Conservation (phyloP, 1,140 invertebrate genomes). For the Idris sp. region DNA sequence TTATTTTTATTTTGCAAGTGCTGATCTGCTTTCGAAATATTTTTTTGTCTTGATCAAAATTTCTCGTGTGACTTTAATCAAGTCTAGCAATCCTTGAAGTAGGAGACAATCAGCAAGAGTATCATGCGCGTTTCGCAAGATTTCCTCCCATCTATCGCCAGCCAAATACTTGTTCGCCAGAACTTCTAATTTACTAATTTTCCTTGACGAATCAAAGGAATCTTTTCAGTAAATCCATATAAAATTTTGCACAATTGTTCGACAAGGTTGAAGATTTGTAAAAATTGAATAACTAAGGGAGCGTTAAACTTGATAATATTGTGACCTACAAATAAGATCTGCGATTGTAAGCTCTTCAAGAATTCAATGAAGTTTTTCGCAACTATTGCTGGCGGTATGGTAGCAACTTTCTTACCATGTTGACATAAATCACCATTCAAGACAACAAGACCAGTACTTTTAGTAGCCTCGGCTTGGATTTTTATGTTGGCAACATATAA, state of each 20-base stretch:
- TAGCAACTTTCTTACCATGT: constrained; percentile 10
- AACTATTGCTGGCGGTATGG: background rate
- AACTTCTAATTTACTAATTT: constrained; percentile 33
- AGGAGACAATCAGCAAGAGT: constrained; percentile 31
- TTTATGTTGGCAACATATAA: constrained; percentile 25
- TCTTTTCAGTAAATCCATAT: constrained; percentile 32
- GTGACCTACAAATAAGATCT: constrained; percentile 14
- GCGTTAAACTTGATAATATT: constrained; percentile 34
- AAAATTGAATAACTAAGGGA: constrained; percentile 24
- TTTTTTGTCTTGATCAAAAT: constrained; percentile 16
- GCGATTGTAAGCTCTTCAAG: constrained; percentile 15
- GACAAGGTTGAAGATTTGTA: constrained; percentile 4
- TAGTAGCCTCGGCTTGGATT: constrained; percentile 18
- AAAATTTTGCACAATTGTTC: constrained; percentile 18
- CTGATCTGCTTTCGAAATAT: constrained; percentile 6
- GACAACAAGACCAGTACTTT: constrained; percentile 9
- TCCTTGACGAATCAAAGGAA: constrained; percentile 42
- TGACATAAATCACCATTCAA: constrained; percentile 16
- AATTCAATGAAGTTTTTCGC: constrained; percentile 12
- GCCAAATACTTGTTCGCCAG: constrained; percentile 12
- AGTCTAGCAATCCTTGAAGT: constrained; percentile 23
- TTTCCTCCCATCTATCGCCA: constrained; percentile 1
- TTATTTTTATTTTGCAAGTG: constrained; percentile 3
- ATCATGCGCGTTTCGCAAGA: constrained; percentile 20
- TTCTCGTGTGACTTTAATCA: constrained; percentile 30